phyloP scores from a whole-genome alignment of 2,888 invertebrate species.

The Cryptophagus acutangulus region DNA sequence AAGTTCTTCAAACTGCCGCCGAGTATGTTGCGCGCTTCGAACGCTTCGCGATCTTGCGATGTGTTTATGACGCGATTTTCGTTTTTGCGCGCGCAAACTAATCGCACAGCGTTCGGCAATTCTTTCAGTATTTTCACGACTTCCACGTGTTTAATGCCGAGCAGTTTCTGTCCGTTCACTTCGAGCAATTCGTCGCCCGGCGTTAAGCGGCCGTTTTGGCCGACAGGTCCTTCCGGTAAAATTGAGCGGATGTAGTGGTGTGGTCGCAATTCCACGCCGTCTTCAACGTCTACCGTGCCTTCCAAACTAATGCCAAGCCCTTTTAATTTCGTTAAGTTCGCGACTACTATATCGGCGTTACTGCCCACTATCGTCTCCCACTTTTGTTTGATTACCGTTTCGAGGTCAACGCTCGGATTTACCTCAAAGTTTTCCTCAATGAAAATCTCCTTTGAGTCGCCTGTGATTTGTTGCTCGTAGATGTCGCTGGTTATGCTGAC shows the following conservation, averaged over 20 bases:
- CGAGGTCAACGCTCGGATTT: conserved; percentile 48
- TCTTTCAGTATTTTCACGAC: conserved; percentile 92
- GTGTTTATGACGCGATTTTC: conserved; percentile 46
- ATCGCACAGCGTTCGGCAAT: conserved; percentile 80
- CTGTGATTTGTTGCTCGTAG: conserved; percentile 52
- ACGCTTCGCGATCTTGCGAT: conserved; percentile 35
- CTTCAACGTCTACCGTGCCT: conserved; percentile 97
- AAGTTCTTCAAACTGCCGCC: conserved; percentile 60
- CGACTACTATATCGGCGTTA: conserved; percentile 72
- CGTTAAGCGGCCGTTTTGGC: conserved; percentile 78
- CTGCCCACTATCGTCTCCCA: conserved; percentile 78
- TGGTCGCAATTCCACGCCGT: conserved; percentile 92
- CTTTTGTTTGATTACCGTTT: conserved; percentile 70
- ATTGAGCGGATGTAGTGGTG: conserved; percentile 98
- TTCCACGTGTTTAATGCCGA: conserved; percentile 91
- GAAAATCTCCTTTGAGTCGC: conserved; percentile 45
- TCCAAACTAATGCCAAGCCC: conserved; percentile 96
- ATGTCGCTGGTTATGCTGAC: conserved; percentile 75
- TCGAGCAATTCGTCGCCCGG: conserved; percentile 95
- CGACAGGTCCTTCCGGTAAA: conserved; percentile 96
- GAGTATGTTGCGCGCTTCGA: conserved; percentile 43
- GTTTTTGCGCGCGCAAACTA: conserved; percentile 86
- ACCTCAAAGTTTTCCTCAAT: conserved; percentile 47
- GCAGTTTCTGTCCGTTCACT: conserved; percentile 83
- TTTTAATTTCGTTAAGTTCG: conserved; percentile 81